Evolutionary conservation across 1,140 invertebrate genomes (phyloP).

Genomic region (Yoshiicerus persimilis): DNA sequence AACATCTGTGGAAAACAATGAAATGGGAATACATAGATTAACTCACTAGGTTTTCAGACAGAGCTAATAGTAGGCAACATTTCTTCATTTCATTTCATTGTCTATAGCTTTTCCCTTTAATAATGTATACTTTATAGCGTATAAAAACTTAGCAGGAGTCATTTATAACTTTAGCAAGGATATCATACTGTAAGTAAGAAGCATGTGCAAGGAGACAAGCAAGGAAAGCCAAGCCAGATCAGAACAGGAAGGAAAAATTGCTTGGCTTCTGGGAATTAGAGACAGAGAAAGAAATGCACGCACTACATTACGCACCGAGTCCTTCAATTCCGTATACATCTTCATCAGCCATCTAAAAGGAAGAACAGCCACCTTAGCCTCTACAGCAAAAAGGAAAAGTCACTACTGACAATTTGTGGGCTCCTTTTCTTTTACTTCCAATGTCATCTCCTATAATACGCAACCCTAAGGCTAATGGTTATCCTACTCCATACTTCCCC

Average conservation of each 20-base stretch:
- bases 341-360: neutral
- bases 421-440: neutral
- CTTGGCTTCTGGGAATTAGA: constrained; percentile 2
- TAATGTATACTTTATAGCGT: neutral
- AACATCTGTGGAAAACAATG: neutral
- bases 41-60: neutral
- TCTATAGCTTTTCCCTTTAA: neutral
- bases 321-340: neutral
- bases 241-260: neutral
- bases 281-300: neutral
- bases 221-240: neutral
- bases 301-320: neutral
- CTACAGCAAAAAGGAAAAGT: neutral
- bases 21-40: constrained; percentile 13
- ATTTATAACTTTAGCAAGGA: neutral
- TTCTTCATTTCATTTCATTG: neutral
- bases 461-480: neutral
- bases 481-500: neutral
- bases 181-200: neutral
- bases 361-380: neutral
- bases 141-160: neutral
- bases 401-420: neutral
- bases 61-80: neutral
- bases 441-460: neutral
- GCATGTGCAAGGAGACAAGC: neutral